These are phyloP conservation scores for Percopsis omiscomaycus DNA, from an alignment of 2,797 vertebrate genomes.

Conservation along the genomic window DNA sequence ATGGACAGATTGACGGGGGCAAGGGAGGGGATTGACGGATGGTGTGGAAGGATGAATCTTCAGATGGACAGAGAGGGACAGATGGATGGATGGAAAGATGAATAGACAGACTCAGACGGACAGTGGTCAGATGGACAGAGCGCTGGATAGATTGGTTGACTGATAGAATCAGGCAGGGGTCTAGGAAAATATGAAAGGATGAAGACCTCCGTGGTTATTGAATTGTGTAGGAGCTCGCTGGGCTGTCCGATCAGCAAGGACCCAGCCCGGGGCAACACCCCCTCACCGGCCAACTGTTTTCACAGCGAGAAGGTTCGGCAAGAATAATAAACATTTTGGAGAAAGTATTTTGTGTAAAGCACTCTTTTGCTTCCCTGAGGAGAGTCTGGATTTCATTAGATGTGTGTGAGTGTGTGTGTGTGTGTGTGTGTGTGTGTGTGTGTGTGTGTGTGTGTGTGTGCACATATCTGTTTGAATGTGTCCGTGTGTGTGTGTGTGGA, in stretches of 20 bases:
- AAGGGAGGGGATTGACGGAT: not conserved
- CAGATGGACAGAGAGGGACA: not conserved
- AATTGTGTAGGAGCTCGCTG: not conserved
- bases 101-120: not conserved
- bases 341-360: conserved; percentile 73
- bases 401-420: not conserved
- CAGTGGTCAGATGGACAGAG: conserved; percentile 11
- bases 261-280: conserved; percentile 27
- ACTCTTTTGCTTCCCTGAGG: conserved; percentile 66
- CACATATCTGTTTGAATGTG: conserved; percentile 1
- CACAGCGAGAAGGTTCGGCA: conserved; percentile 62
- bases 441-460: conserved; percentile 6
- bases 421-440: conserved; percentile 11
- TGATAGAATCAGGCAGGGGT: conserved; percentile 3
- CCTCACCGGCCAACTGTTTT: conserved; percentile 50
- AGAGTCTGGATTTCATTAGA: conserved; percentile 31
- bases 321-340: conserved; percentile 76
- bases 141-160: conserved; percentile 7
- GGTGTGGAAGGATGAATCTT: not conserved
- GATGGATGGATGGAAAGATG: not conserved
- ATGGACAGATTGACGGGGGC: conserved; percentile 6
- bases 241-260: not conserved
- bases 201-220: not conserved
- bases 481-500: not conserved
- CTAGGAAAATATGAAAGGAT: conserved; percentile 2